Evolutionary conservation across 1,140 invertebrate genomes (phyloP), one percentile per base, ranked within the genome.

Genomic region (Coelopa frigida): DNA sequence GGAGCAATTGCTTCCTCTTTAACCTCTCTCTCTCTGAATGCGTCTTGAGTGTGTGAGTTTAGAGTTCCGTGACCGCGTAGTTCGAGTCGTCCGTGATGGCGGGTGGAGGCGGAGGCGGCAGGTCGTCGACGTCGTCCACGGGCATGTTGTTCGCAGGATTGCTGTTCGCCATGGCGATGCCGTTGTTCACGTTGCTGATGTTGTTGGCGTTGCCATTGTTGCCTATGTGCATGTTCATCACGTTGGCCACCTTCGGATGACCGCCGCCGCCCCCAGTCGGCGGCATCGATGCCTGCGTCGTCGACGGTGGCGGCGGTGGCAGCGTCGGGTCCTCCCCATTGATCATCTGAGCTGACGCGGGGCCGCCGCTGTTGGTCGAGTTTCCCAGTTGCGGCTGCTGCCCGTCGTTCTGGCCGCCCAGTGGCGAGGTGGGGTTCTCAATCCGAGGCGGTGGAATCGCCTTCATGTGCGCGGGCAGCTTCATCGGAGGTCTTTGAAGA

Each of bases 1-100:
- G n/a, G n/a, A n/a, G n/a, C n/a, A n/a, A n/a, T n/a, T n/a, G n/a
- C n/a, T n/a, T n/a, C n/a, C n/a, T n/a, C n/a, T n/a, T n/a, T n/a
- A n/a, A n/a, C n/a, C n/a, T n/a, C n/a, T n/a, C n/a, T n/a, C n/a
- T n/a, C n/a, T n/a, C n/a, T n/a, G n/a, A n/a, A n/a, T n/a, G n/a
- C n/a, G n/a, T n/a, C n/a, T n/a, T n/a, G n/a, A n/a, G n/a, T n/a
- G n/a, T n/a, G n/a, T n/a, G n/a, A n/a, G n/a, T n/a, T 50, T 70
- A 69, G 45, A 69, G 58, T 55, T 70, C 66, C 18, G 67, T 70
- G 5, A 69, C 67, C 37, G 66, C 67, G 53, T 69, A 69, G 46
- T 69, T 69, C 29, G 63, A 67, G 31, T 69, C 63, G 11, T 67
- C 63, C 39, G 59, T 64, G 55, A 67, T 63, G 49, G 59, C 61